Evolutionary conservation across 2,888 invertebrate genomes (phyloP).

Genomic region (Nycteola revayana): DNA sequence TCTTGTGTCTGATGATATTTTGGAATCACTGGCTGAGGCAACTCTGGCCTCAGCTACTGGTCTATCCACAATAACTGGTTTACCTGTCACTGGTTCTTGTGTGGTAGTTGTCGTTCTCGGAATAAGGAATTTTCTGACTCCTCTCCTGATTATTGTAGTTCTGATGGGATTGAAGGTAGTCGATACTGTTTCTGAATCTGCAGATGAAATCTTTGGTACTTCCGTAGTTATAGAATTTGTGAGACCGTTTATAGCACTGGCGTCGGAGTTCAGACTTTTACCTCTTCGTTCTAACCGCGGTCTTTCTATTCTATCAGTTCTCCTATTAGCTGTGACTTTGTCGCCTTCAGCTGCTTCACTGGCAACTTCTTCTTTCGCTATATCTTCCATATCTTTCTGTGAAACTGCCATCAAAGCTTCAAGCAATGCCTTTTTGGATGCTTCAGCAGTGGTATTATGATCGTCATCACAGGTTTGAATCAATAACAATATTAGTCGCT

Average conservation of each 20-base stretch:
- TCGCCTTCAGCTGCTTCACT: conserved; percentile 51
- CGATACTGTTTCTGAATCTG: conserved; percentile 46
- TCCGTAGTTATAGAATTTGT: conserved; percentile 60
- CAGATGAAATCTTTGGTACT: conserved; percentile 40
- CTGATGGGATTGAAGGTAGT: conserved; percentile 53
- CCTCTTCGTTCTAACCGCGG: conserved; percentile 51
- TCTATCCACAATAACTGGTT: conserved; percentile 50
- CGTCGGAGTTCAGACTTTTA: conserved; percentile 59
- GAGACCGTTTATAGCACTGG: conserved; percentile 63
- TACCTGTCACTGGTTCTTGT: conserved; percentile 42
- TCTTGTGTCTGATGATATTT: conserved; percentile 86
- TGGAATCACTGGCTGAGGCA: conserved; percentile 52
- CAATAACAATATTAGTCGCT: conserved; percentile 87
- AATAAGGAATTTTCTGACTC: conserved; percentile 55
- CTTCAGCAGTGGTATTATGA: conserved; percentile 86
- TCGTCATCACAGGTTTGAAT: conserved; percentile 90
- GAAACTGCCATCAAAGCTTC: conserved; percentile 86
- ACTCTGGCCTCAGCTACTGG: conserved; percentile 68
- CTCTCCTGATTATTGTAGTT: conserved; percentile 55
- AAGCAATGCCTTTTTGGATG: conserved; percentile 85
- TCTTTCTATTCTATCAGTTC: conserved; percentile 47
- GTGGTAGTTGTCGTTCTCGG: conserved; percentile 45
- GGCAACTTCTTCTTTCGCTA: conserved; percentile 57
- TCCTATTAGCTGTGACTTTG: conserved; percentile 48
- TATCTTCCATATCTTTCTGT: conserved; percentile 77